Evolutionary conservation across 2,797 vertebrate species (phyloP), one percentile per base, ranked within the genome.

Genomic region (Ambastaia sidthimunki): DNA sequence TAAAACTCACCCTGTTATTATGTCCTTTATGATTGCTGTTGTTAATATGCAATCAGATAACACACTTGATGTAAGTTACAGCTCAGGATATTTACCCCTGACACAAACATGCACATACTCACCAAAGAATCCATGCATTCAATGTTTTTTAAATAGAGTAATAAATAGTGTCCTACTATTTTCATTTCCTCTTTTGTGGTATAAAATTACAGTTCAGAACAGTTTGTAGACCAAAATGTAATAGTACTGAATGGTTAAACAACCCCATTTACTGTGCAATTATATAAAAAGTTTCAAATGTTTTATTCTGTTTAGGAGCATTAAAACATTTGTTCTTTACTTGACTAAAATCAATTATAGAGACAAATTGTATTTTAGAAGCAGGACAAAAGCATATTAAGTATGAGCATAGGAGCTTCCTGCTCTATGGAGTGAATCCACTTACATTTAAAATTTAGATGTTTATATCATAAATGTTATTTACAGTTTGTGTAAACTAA

Each of bases 111-210:
- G 4, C 1, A 59, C 55, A 59, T 13, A 59, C 1, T 11, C 19
- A 57, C 55, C 1, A 18, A 70, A 31, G 37, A 34, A 6, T 60
- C n/a, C 18, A 21, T 37, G 50, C 7, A 21, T 55, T 71, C 2
- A 37, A 31, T 65, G 31, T 25, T 12, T 41, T 28, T 57, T 34
- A 71, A 19, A 2, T 19, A 31, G 12, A 23, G 19, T 57, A 13
- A n/a, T 37, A 25, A 62, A 47, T 25, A 6, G 41, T n/a, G 16
- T 18, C 9, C 7, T 55, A 28, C n/a, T 28, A 44, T 31, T 48
- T 63, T 74, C 18, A 74, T 25, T 31, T 74, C 41, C 41, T 31
- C 41, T 48, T 74, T 74, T 74, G 41, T 62, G 57, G 57, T 59
- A 62, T 57, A 72, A 19, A 23, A 44, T 10, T 41, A 37, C 34